A percentile compares a stretch with the other conserved stretches of the same genome.
phyloP scores from a whole-genome alignment of 2,888 invertebrate genomes.

The Dasysyrphus albostriatus region DNA sequence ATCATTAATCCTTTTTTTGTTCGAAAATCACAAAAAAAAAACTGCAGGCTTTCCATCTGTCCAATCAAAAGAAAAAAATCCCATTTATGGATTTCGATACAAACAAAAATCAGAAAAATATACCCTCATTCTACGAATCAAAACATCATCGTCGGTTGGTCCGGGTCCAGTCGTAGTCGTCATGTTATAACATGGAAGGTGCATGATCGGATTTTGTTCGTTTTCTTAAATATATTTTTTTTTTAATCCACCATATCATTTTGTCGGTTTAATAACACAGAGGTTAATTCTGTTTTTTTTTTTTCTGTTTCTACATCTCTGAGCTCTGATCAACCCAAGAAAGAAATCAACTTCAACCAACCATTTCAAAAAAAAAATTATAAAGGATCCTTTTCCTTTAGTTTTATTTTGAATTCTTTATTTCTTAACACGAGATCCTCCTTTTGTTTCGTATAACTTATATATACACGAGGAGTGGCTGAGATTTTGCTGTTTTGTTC shows the following conservation, averaged over 20 bases:
- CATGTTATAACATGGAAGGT: constrained; percentile 43
- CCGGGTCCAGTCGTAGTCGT: neutral
- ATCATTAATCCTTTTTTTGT: constrained; percentile 66
- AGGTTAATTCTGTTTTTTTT: constrained; percentile 62
- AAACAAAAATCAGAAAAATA: constrained; percentile 17
- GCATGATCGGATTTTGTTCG: constrained; percentile 65
- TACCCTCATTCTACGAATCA: constrained; percentile 70
- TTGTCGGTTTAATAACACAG: constrained; percentile 75
- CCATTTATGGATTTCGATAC: constrained; percentile 16
- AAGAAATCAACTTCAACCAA: constrained; percentile 32
- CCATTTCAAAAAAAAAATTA: constrained; percentile 62
- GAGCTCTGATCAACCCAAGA: constrained; percentile 37
- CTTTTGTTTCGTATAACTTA: constrained; percentile 57
- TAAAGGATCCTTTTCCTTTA: constrained; percentile 24
- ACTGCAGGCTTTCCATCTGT: constrained; percentile 63
- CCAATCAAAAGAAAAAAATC: constrained; percentile 10
- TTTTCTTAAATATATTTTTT: constrained; percentile 40
- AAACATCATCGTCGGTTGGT: constrained; percentile 36
- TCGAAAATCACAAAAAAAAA: constrained; percentile 14
- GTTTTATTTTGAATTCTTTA: constrained; percentile 40
- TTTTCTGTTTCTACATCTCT: constrained; percentile 45
- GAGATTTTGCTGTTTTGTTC: constrained; percentile 12
- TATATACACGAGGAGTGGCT: constrained; percentile 59
- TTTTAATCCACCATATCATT: constrained; percentile 66
- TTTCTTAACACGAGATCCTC: constrained; percentile 53